phyloP scores from a whole-genome alignment of 2,113 vertebrate species.

The Channa argus region DNA sequence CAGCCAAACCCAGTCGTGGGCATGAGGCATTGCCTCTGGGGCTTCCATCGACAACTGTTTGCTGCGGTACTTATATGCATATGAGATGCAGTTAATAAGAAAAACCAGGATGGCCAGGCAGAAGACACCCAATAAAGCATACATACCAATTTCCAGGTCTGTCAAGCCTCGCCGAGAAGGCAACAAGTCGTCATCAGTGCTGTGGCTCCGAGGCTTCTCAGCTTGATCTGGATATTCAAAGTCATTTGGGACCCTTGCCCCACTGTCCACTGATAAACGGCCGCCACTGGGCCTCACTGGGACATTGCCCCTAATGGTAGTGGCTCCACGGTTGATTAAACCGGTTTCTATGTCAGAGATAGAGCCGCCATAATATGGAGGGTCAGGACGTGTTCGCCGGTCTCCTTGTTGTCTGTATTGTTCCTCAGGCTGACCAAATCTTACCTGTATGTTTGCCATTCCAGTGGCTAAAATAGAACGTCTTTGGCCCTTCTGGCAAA shows the following conservation, averaged over 20 bases:
- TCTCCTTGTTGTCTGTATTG: conserved; percentile 86
- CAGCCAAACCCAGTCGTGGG: conserved; percentile 98
- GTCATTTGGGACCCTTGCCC: conserved; percentile 86
- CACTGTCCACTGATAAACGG: conserved; percentile 76
- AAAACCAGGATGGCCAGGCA: conserved; percentile 96
- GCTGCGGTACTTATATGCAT: conserved; percentile 91
- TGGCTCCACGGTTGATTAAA: conserved; percentile 74
- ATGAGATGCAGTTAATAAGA: conserved; percentile 94
- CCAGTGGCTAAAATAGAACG: conserved; percentile 89
- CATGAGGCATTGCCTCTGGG: conserved; percentile 87
- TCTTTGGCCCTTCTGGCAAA: conserved; percentile 91
- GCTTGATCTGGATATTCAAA: conserved; percentile 89
- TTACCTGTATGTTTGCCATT: conserved; percentile 84
- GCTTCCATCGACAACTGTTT: conserved; percentile 91
- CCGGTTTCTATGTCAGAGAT: conserved; percentile 86
- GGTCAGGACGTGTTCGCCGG: conserved; percentile 83
- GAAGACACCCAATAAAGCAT: conserved; percentile 95
- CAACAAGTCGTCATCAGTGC: conserved; percentile 85
- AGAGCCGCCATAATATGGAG: conserved; percentile 81
- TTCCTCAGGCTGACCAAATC: conserved; percentile 85
- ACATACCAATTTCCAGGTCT: conserved; percentile 96
- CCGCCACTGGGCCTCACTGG: conserved; percentile 80
- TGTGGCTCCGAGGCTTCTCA: conserved; percentile 83
- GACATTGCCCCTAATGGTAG: conserved; percentile 81
- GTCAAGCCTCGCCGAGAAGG: conserved; percentile 87